A percentile compares a stretch with the other conserved stretches of the same genome.
These are phyloP conservation scores for Mesoligia furuncula DNA, from an alignment of 2,888 invertebrate species.

Conservation along the genomic window DNA sequence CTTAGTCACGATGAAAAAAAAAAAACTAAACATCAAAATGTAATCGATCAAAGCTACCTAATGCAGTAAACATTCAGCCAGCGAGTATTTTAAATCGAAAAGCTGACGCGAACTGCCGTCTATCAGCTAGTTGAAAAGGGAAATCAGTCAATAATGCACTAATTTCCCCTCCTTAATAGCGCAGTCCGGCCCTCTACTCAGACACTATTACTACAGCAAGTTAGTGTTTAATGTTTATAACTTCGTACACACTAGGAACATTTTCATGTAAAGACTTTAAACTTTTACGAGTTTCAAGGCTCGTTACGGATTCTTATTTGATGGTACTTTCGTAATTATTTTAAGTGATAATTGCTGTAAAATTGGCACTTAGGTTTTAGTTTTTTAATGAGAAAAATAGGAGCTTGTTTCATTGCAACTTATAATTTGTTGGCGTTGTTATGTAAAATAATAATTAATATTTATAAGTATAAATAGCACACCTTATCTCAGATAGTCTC, in stretches of 20 bases:
- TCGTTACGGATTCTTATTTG: constrained; percentile 58
- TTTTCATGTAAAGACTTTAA: constrained; percentile 70
- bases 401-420: constrained; percentile 15
- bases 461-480: neutral
- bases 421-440: constrained; percentile 23
- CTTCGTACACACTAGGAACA: constrained; percentile 64
- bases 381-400: constrained; percentile 39
- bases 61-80: constrained; percentile 77
- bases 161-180: constrained; percentile 90
- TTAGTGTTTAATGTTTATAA: constrained; percentile 78
- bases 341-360: constrained; percentile 54
- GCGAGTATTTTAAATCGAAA: constrained; percentile 83
- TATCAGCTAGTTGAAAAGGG: constrained; percentile 88
- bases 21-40: constrained; percentile 61
- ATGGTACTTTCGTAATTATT: constrained; percentile 55
- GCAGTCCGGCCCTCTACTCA: constrained; percentile 76
- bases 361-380: constrained; percentile 46
- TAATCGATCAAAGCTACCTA: constrained; percentile 75
- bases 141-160: constrained; percentile 91
- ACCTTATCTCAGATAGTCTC: neutral
- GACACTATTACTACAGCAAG: constrained; percentile 83
- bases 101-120: constrained; percentile 78
- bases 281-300: constrained; percentile 61
- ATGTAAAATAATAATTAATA: constrained; percentile 9
- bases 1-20: constrained; percentile 60